These are phyloP conservation scores for Chrysomallon squamiferum DNA, from an alignment of 1,140 invertebrate genomes.

Conservation along the genomic window DNA sequence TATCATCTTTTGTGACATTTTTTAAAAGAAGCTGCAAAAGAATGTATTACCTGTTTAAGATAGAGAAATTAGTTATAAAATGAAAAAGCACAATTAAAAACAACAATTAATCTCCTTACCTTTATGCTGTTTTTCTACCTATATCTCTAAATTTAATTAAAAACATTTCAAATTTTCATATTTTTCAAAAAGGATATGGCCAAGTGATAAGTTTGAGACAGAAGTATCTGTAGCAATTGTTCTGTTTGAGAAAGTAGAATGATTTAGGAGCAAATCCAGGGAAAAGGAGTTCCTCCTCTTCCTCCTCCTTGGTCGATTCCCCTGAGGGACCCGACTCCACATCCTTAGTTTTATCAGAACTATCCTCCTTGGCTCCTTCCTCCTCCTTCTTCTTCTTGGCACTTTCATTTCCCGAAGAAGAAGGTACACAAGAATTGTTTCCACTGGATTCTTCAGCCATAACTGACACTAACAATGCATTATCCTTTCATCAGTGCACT, in stretches of 20 bases:
- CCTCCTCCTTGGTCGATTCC: constrained; percentile 29
- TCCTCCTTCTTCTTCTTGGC: background rate
- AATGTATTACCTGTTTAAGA: too few species aligned
- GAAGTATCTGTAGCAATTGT: constrained; percentile 83
- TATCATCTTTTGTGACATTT: too few species aligned
- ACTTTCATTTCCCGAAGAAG: background rate
- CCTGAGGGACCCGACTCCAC: constrained; percentile 1
- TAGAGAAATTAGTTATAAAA: too few species aligned
- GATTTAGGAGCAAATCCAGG: constrained; percentile 81
- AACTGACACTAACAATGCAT: background rate
- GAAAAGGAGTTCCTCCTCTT: constrained; percentile 75
- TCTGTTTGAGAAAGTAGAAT: constrained; percentile 85
- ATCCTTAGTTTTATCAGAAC: background rate
- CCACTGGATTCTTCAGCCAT: constrained; percentile 6
- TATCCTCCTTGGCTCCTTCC: background rate
- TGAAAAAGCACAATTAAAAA: too few species aligned
- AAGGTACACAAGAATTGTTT: too few species aligned
- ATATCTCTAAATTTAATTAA: too few species aligned
- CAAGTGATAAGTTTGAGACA: constrained; percentile 95
- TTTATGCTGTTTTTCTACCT: too few species aligned
- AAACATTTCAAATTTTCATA: too few species aligned
- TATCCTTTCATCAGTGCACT: too few species aligned
- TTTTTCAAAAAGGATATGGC: constrained; percentile 96
- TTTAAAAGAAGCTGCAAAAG: too few species aligned
- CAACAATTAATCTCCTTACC: too few species aligned